phyloP scores from a whole-genome alignment of 1,140 invertebrate genomes.

The Diorhabda elongata region DNA sequence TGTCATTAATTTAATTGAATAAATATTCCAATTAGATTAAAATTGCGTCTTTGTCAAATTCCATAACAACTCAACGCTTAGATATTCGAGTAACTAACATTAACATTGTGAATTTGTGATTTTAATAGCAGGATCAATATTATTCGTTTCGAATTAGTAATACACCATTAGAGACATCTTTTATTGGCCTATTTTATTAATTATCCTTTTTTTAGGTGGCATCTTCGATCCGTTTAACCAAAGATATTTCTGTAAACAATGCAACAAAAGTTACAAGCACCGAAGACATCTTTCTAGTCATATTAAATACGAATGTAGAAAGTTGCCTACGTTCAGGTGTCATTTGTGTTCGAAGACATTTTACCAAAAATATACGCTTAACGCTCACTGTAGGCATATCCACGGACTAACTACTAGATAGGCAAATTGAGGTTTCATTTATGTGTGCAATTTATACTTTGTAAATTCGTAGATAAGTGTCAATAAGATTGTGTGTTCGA shows the following conservation, averaged over 20 bases:
- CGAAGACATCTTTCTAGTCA: conserved; percentile 60
- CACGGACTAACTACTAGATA: conserved; percentile 1
- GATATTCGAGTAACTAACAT: too few relatives aligned
- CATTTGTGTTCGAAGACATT: conserved; percentile 42
- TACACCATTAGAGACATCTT: too few relatives aligned
- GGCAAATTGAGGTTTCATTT: not conserved
- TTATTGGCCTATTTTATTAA: too few relatives aligned
- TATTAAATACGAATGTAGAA: conserved; percentile 47
- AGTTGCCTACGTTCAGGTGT: conserved; percentile 36
- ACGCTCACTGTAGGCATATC: conserved; percentile 20
- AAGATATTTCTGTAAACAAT: conserved; percentile 39
- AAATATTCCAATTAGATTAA: too few relatives aligned
- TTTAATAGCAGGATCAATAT: too few relatives aligned
- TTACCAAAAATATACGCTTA: conserved; percentile 30
- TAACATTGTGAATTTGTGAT: too few relatives aligned
- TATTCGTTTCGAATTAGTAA: too few relatives aligned
- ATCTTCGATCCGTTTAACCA: conserved; percentile 2
- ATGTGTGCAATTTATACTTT: not conserved
- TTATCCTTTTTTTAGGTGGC: not conserved
- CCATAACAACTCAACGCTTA: too few relatives aligned
- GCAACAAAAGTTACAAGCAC: conserved; percentile 58
- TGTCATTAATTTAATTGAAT: too few relatives aligned
- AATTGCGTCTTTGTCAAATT: too few relatives aligned
- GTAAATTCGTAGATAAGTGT: not conserved
- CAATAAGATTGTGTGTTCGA: not conserved